Evolutionary conservation across 2,888 invertebrate genomes (phyloP).

Genomic region (Zele albiditarsus): DNA sequence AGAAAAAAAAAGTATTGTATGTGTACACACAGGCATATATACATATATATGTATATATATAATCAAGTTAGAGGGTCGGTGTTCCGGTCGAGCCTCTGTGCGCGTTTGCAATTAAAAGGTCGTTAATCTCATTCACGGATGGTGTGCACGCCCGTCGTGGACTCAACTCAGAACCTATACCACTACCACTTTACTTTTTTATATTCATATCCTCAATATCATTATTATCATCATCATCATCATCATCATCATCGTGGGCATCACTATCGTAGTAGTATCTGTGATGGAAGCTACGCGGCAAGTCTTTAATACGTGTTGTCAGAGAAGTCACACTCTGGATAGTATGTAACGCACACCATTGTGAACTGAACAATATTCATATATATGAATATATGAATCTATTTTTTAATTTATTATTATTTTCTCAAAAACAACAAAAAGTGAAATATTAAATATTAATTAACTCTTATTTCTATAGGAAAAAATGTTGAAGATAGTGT

Average conservation of each 20-base stretch:
- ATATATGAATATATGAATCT: background rate
- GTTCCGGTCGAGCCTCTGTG: slow-evolving; percentile 35
- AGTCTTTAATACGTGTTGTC: slow-evolving; percentile 29
- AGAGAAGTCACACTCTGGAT: slow-evolving; percentile 68
- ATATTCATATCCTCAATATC: background rate
- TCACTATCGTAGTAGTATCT: background rate
- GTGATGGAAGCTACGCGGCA: background rate
- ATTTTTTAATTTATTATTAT: no score
- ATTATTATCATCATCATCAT: background rate
- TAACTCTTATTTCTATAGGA: background rate
- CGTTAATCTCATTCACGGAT: slow-evolving; percentile 60
- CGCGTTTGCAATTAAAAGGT: slow-evolving; percentile 62
- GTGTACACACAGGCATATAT: background rate
- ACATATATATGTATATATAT: background rate
- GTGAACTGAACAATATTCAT: slow-evolving; percentile 11
- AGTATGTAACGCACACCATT: slow-evolving; percentile 55
- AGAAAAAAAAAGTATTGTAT: background rate
- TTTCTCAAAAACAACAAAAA: no score
- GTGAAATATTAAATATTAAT: background rate
- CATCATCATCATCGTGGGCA: background rate
- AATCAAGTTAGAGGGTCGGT: slow-evolving; percentile 22
- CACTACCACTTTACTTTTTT: background rate
- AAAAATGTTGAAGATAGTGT: no score
- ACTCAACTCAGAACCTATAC: slow-evolving; percentile 27
- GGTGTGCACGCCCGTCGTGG: slow-evolving; percentile 47